Base-by-base conservation (phyloP, 2,888 invertebrate species). In the Rhogogaster chlorosoma region DNA sequence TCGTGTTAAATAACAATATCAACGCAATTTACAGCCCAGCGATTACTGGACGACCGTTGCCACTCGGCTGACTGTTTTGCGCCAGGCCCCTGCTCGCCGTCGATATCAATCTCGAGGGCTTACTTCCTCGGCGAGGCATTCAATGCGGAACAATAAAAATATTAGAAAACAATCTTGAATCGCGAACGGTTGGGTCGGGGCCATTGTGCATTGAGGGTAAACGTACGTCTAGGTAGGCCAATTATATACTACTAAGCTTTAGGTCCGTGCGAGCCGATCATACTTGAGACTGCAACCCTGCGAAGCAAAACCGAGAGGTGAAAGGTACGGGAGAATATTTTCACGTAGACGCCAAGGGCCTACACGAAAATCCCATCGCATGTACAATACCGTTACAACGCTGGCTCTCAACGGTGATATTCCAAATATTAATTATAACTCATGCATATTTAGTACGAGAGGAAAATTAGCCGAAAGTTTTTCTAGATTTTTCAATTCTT, bases 21-120 rank as follows among this genome's bases (percentile, higher is more conserved):
- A 88, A 87, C 87, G 88, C 89, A 89, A 90, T 89, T 89, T 89
- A 89, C 88, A 88, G 88, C 88, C 88, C 88, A 89, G 87, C 86
- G 88, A 89, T 87, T 88, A 84, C 84, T 85, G 86, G 86, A 88
- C 87, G 89, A 89, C 89, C 88, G 89, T 90, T 89, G 89, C 85
- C 86, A 85, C 86, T 85, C 87, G 86, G 77, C 78, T 67, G 71
- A 84, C 85, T 84, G 38, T 80, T 75, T 84, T 87, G 61, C 85
- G 86, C 87, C 77, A 82, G 77, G 85, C 86, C 88, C 45, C 87
- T 87, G 85, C 86, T 88, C 87, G 87, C 88, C 88, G 88, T 87
- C 89, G 89, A 90, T 90, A 90, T 89, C 89, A 90, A 91, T 91
- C 91, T 91, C 88, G 88, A 90, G 91, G 87, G 89, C 87, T 88